Evolutionary conservation across 2,113 vertebrate genomes (phyloP).

Genomic region (Spermophilus dauricus): DNA sequence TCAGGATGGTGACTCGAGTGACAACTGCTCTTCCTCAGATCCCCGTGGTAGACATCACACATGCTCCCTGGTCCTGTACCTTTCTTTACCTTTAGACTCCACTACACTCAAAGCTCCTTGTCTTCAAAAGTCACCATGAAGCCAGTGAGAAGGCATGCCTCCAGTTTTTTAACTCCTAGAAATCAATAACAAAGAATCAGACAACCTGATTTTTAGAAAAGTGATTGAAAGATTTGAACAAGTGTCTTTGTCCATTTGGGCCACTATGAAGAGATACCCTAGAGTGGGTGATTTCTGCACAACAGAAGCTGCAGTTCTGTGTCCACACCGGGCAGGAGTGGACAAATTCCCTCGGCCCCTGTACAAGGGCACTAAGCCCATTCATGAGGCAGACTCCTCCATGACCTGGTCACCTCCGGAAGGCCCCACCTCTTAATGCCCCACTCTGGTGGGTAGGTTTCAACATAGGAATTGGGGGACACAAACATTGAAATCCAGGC

Average conservation of each 20-base stretch:
- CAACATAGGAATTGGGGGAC: neutral
- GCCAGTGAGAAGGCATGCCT: neutral
- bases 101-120: neutral
- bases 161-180: neutral
- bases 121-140: neutral
- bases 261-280: neutral
- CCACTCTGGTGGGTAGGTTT: neutral
- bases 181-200: neutral
- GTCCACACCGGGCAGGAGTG: neutral
- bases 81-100: neutral
- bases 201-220: neutral
- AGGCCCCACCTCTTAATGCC: neutral
- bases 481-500: neutral
- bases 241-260: too few relatives aligned
- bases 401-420: neutral
- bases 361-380: neutral
- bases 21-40: too few relatives aligned
- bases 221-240: neutral
- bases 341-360: neutral
- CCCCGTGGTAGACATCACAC: too few relatives aligned
- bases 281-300: neutral
- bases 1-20: neutral
- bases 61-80: neutral
- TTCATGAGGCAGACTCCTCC: neutral
- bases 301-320: neutral